Evolutionary conservation across 2,888 invertebrate species (phyloP).

Genomic region (Amaurobius ferox): DNA sequence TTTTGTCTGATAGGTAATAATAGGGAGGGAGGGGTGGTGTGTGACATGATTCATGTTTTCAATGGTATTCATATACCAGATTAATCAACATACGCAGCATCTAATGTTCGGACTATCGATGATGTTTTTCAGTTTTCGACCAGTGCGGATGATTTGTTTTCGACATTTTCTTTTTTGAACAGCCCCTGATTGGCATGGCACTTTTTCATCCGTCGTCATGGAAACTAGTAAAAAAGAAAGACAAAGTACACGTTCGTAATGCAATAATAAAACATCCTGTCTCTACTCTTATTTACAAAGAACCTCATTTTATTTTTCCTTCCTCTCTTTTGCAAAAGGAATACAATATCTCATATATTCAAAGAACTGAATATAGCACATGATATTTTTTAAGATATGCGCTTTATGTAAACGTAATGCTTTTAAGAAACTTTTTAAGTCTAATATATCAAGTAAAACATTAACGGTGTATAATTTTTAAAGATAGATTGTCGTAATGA

Average conservation of each 20-base stretch:
- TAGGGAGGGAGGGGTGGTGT: too few relatives aligned
- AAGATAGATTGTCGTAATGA: too few relatives aligned
- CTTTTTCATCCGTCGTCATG: background rate
- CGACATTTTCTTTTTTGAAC: background rate
- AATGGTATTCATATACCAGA: too few relatives aligned
- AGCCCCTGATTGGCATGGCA: conserved; percentile 5
- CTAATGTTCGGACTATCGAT: too few relatives aligned
- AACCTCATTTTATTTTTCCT: background rate
- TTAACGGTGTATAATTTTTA: too few relatives aligned
- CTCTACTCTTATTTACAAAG: conserved; percentile 11
- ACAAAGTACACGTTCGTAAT: conserved; percentile 16
- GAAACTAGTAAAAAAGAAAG: background rate
- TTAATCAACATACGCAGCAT: too few relatives aligned
- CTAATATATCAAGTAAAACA: too few relatives aligned
- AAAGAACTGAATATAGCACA: background rate
- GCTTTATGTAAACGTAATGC: background rate
- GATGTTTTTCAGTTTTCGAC: too few relatives aligned
- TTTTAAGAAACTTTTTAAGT: background rate
- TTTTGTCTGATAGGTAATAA: too few relatives aligned
- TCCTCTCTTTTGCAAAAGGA: background rate
- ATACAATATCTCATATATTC: conserved; percentile 8
- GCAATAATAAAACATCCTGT: conserved; percentile 6
- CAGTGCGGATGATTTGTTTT: too few relatives aligned
- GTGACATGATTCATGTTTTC: too few relatives aligned
- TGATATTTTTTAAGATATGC: background rate